Evolutionary conservation across 1,140 invertebrate species (phyloP), one percentile per base, ranked within the genome.

Genomic region (Meloidogyne exigua): DNA sequence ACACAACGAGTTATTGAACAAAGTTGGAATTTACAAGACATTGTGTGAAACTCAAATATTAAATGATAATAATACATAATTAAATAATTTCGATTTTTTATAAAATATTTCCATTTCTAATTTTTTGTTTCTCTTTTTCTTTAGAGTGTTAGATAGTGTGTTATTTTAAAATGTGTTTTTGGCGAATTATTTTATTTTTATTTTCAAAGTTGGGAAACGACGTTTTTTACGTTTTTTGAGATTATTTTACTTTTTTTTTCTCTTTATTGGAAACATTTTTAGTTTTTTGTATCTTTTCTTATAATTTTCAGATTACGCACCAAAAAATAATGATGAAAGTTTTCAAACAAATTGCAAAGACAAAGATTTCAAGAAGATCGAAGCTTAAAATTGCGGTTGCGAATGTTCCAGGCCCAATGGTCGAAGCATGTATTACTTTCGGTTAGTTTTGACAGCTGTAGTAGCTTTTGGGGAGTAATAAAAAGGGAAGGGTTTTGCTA

Each of bases 41-140:
- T 63, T 82, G 12, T 82, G 81, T 67, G 39, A 81, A 70, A 83
- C 81, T 15, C 81, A 82, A 74, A 82, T 82, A 42, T 72, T 82
- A 26, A 68, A 84, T 57, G 79, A 83, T 44, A 67, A 39, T 18
- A 36, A 39, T 28, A 26, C 18, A 39, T 68, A 36, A 68, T 18
- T n/a, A n/a, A n/a, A n/a, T n/a, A n/a, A n/a, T n/a, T n/a, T 39
- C 4, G 3, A 39, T 21, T 32, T 13, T 67, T 21, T 32, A n/a
- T 68, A 39, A 39, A 10, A 7, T n/a, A 15, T 57, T 57, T 15
- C 21, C 21, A 49, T 49, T 49, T 49, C 18, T 18, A 15, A 18
- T 49, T 49, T 39, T 10, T n/a, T n/a, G n/a, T n/a, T n/a, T n/a
- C 4, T 39, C 9, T 39, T 39, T 0, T 10, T 39, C 10, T 39